Evolutionary conservation across 2,888 invertebrate species (phyloP).

Genomic region (Lepidonotus clava): DNA sequence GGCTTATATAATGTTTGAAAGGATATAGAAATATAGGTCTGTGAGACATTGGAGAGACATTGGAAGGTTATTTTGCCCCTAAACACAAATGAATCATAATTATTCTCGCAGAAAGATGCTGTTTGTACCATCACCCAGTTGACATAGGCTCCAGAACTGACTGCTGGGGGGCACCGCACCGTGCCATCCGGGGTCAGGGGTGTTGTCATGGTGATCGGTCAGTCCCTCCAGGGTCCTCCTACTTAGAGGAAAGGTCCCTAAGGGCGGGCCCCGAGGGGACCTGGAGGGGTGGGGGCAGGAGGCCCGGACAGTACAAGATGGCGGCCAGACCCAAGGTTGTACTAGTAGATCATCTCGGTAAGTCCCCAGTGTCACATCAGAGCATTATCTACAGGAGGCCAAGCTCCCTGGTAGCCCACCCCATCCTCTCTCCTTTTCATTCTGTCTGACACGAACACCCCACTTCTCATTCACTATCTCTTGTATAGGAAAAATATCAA

Average conservation of each 20-base stretch:
- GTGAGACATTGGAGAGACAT: no score
- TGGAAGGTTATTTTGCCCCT: no score
- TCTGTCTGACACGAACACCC: no score
- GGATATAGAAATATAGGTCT: no score
- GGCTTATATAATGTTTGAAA: no score
- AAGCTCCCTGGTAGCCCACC: no score
- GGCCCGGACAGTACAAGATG: background rate
- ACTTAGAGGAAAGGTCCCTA: background rate
- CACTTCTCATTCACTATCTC: no score
- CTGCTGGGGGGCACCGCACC: background rate
- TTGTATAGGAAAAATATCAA: no score
- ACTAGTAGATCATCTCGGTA: background rate
- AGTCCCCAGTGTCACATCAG: background rate
- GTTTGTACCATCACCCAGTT: background rate
- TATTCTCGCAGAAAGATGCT: background rate
- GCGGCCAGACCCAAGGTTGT: background rate
- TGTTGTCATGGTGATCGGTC: conserved; percentile 28
- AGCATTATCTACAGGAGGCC: background rate
- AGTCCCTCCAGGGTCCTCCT: conserved; percentile 11
- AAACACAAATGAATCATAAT: background rate
- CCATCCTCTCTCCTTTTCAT: no score
- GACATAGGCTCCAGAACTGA: background rate
- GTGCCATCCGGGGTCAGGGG: background rate
- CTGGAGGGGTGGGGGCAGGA: background rate
- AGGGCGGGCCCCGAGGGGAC: background rate